Evolutionary conservation across 2,888 invertebrate genomes (phyloP).

Genomic region (Dasypogon diadema): DNA sequence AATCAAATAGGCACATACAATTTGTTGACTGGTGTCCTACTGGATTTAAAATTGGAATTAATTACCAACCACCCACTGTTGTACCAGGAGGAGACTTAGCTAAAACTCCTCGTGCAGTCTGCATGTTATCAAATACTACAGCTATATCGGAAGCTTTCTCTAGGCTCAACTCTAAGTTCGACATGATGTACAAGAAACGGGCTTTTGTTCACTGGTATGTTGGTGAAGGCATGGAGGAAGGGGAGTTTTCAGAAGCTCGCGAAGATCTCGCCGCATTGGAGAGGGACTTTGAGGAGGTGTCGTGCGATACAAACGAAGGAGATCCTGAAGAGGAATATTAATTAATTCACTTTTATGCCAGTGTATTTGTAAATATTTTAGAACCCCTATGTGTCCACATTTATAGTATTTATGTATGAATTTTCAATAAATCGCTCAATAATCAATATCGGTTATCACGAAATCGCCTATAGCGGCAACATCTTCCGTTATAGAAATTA

Average conservation of each 20-base stretch:
- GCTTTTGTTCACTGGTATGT: conserved; percentile 94
- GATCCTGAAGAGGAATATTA: conserved; percentile 57
- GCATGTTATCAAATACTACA: conserved; percentile 91
- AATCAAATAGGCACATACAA: conserved; percentile 69
- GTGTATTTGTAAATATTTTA: neutral
- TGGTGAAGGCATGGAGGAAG: conserved; percentile 86
- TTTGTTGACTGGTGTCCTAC: conserved; percentile 93
- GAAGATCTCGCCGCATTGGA: conserved; percentile 82
- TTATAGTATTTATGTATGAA: no score
- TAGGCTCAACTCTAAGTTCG: conserved; percentile 89
- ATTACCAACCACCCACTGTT: conserved; percentile 85
- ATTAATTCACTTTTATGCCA: no score
- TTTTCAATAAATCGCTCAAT: no score
- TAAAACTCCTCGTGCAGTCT: conserved; percentile 86
- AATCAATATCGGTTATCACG: no score
- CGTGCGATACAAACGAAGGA: conserved; percentile 70
- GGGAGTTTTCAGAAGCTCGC: conserved; percentile 84
- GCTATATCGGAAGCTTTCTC: conserved; percentile 88
- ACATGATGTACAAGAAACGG: conserved; percentile 90
- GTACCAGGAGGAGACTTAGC: conserved; percentile 84
- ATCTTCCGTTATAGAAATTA: no score
- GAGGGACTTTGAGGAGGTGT: conserved; percentile 81
- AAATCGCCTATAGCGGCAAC: no score
- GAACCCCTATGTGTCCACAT: neutral
- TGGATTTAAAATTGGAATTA: conserved; percentile 90